A percentile compares a stretch with the other conserved stretches of the same genome.
phyloP scores from a whole-genome alignment of 1,140 invertebrate species.

The Propsilocerus akamusi region DNA sequence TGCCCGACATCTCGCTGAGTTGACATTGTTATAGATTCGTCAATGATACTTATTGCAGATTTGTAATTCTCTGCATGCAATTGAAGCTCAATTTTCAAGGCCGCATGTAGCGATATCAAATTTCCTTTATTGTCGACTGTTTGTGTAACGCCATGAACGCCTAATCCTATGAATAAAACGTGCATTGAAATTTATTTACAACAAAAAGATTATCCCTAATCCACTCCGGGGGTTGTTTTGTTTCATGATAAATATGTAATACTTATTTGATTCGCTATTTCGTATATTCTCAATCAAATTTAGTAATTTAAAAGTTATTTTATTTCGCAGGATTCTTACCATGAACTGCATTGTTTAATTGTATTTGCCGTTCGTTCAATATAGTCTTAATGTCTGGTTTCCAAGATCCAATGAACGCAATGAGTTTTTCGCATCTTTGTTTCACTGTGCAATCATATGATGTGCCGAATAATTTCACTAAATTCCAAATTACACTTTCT shows the following conservation, averaged over 20 bases:
- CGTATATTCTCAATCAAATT: background rate
- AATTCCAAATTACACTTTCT: slow-evolving; percentile 57
- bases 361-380: slow-evolving; percentile 41
- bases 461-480: slow-evolving; percentile 59
- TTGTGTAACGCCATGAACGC: slow-evolving; percentile 62
- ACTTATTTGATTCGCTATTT: background rate
- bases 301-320: background rate
- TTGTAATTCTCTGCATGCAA: slow-evolving; percentile 71
- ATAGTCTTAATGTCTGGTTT: slow-evolving; percentile 31
- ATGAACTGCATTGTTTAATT: slow-evolving; percentile 68
- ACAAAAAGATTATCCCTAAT: background rate
- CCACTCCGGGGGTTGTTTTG: too few species aligned
- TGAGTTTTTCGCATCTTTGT: slow-evolving; percentile 32
- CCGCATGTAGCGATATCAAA: slow-evolving; percentile 43
- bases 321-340: slow-evolving; percentile 19
- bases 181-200: too few species aligned
- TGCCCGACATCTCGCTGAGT: slow-evolving; percentile 65
- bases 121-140: slow-evolving; percentile 30
- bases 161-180: slow-evolving; percentile 36
- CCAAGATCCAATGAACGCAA: slow-evolving; percentile 31
- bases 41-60: slow-evolving; percentile 67
- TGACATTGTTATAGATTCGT: slow-evolving; percentile 49
- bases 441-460: slow-evolving; percentile 37
- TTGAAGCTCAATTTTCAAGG: slow-evolving; percentile 65
- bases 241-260: too few species aligned